Percentiles rank a stretch among this genome's conserved stretches.
Evolutionary conservation across 2,113 vertebrate genomes (phyloP).

Genomic region (Porphyrio hochstetteri): DNA sequence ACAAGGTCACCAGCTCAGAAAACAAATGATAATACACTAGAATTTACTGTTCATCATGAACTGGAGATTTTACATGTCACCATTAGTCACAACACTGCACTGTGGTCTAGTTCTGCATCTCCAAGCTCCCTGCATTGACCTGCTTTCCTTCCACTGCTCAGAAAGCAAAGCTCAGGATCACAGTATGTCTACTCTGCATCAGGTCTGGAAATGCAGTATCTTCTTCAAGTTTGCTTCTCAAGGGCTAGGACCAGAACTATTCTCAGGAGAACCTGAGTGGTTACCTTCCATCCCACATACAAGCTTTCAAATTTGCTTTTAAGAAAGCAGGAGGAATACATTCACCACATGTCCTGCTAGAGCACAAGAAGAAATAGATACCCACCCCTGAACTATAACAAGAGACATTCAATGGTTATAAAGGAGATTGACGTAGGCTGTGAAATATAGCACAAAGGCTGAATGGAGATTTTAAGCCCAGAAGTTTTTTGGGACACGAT

Average conservation of each 20-base stretch:
- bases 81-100: not conserved
- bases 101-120: not conserved
- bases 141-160: not conserved
- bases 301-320: not conserved
- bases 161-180: not conserved
- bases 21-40: not conserved
- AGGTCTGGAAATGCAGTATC: not conserved
- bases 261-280: not conserved
- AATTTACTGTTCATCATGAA: not conserved
- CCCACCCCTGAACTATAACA: not conserved
- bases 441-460: not conserved
- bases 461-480: not conserved
- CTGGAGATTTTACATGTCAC: not conserved
- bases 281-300: not conserved
- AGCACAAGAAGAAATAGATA: not conserved
- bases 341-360: not conserved
- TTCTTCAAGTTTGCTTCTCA: not conserved
- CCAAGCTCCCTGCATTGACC: not conserved
- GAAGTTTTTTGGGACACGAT: not conserved
- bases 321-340: not conserved
- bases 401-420: not conserved
- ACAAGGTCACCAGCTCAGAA: not conserved
- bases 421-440: not conserved
- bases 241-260: not conserved
- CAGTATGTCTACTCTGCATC: not conserved